A percentile compares a stretch with the other conserved stretches of the same genome.
phyloP scores from a whole-genome alignment of 2,113 vertebrate species.

The Orycteropus afer region DNA sequence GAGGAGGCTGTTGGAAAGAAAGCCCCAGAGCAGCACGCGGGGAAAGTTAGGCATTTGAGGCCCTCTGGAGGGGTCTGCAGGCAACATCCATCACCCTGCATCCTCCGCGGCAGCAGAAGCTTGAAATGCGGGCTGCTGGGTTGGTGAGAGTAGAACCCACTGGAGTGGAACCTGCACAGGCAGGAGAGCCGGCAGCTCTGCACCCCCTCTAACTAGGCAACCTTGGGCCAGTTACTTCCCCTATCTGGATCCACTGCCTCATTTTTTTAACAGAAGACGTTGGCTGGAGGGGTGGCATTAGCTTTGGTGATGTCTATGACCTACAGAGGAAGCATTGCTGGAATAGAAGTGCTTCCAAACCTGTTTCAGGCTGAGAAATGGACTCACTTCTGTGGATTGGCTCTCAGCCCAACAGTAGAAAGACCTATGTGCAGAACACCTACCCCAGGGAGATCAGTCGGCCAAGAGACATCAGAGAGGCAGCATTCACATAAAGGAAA shows the following conservation, averaged over 20 bases:
- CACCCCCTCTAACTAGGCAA: background rate
- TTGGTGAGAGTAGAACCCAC: no score
- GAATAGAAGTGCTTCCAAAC: no score
- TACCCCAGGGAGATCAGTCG: no score
- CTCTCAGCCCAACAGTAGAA: no score
- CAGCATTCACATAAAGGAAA: no score
- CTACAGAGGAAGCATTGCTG: background rate
- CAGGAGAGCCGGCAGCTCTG: background rate
- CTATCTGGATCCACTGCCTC: background rate
- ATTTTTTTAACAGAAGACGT: constrained; percentile 7
- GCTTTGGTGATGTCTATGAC: background rate
- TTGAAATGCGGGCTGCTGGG: no score
- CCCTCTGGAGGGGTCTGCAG: background rate
- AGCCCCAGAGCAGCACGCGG: background rate
- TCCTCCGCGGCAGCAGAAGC: background rate
- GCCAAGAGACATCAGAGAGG: no score
- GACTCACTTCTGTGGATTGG: no score
- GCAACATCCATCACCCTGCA: accelerated
- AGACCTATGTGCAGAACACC: no score
- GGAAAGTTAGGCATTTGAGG: background rate
- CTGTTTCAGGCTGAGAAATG: no score
- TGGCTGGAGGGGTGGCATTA: background rate
- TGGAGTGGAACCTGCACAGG: no score
- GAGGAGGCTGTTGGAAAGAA: background rate
- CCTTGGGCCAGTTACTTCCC: background rate